Evolutionary conservation across 1,140 invertebrate genomes (phyloP), one percentile per base, ranked within the genome.

Genomic region (Drosophila sp.): DNA sequence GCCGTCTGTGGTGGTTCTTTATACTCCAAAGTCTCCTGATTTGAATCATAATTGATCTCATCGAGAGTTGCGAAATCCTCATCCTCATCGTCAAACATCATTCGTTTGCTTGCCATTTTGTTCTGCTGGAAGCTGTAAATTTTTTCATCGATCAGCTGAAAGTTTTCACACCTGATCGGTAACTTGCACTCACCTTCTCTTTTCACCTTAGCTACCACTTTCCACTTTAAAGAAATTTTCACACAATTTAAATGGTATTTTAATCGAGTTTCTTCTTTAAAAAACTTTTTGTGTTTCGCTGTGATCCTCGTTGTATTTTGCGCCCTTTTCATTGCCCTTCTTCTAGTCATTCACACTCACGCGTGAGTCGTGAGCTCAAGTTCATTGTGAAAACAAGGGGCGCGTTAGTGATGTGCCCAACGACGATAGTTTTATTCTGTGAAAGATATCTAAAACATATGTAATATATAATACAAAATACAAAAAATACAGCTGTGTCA

Each of bases 31-130:
- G 27, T 33, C 2, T 58, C 30, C 2, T 25, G 25, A 38, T 40
- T 38, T 50, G 3, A 27, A 4, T 50, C 44, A 50, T 50, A 3
- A 10, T 32, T 1, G 4, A 60, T 41, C 60, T 35, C 32, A 0
- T 50, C 44, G 2, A 54, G 40, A 3, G 58, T 66, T 1, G 61
- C 30, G 1, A 56, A 50, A 6, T 25, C 61, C 8, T 17, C 17
- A 17, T 60, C 44, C 4, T 71, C 71, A 8, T 62, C 54, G 6
- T 72, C 60, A 6, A 66, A 60, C 63, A 76, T 76, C 66, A 76
- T 65, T 54, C 73, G 65, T 32, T 76, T 76, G 55, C 66, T 70
- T 35, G 73, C 72, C 73, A 76, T 76, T 38, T 76, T 38, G 35
- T 6, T 10, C 55, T 60, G 41, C 62, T 74, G 40, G 41, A 72